Conservation (phyloP, 2,113 vertebrate genomes). For the Neogale vison region DNA sequence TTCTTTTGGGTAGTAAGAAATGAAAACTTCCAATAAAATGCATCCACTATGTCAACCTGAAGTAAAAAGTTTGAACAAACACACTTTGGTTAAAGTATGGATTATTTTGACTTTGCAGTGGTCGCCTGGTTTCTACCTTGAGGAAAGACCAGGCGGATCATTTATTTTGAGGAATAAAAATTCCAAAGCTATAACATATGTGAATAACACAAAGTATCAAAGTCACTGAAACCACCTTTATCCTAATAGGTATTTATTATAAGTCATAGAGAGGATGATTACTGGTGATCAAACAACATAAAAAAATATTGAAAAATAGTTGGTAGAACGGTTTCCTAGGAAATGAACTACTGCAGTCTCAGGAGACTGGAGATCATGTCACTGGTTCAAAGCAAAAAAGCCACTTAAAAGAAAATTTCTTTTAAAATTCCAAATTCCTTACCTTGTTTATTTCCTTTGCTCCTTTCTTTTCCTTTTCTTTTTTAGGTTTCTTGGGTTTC, state of each 20-base stretch:
- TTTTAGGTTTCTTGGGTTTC: constrained; percentile 71
- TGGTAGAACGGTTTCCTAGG: background rate
- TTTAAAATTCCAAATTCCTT: constrained; percentile 42
- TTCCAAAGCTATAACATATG: background rate
- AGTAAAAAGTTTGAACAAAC: background rate
- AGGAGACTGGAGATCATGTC: rapidly evolving
- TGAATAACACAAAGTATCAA: background rate
- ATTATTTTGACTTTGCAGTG: background rate
- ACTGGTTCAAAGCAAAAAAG: background rate
- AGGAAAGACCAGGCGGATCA: background rate
- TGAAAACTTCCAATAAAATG: constrained; percentile 7
- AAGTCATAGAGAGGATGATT: background rate
- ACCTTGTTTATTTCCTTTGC: constrained; percentile 70
- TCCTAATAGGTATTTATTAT: background rate
- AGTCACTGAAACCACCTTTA: background rate
- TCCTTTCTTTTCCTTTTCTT: constrained; percentile 58
- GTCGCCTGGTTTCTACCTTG: background rate
- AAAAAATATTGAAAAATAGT: rapidly evolving
- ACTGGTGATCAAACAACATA: background rate
- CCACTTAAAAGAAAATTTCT: background rate
- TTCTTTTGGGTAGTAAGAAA: background rate
- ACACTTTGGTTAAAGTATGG: background rate
- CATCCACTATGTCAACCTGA: rapidly evolving
- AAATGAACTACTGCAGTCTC: rapidly evolving
- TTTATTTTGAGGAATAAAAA: background rate